Conservation (phyloP, 2,797 vertebrate genomes). For the Molossus molossus region DNA sequence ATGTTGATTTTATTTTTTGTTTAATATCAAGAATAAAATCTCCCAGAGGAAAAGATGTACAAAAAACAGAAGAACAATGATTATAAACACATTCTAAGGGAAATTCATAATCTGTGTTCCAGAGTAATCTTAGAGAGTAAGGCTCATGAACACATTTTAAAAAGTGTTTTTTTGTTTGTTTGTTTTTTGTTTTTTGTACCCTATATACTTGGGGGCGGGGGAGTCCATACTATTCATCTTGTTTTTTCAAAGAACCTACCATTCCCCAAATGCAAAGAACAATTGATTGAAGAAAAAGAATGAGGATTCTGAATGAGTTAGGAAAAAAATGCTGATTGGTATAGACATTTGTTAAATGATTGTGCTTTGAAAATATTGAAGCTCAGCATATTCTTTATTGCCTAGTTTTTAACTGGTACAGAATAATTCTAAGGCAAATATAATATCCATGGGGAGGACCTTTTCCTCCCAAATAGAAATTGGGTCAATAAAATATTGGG, state of each 20-base stretch:
- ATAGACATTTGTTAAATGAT: background rate
- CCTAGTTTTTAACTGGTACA: background rate
- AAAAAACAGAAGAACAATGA: background rate
- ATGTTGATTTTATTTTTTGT: background rate
- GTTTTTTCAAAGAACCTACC: background rate
- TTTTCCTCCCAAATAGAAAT: background rate
- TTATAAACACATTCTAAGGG: slow-evolving; percentile 15
- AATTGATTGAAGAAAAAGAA: slow-evolving; percentile 9
- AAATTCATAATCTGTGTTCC: background rate
- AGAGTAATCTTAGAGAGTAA: background rate
- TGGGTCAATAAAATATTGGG: background rate
- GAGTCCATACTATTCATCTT: background rate
- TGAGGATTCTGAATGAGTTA: background rate
- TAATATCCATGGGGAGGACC: background rate
- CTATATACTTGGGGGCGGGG: background rate
- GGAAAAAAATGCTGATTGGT: background rate
- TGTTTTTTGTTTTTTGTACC: background rate
- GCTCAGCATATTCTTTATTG: background rate
- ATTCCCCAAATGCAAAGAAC: background rate
- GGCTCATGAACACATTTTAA: background rate
- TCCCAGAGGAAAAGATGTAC: background rate
- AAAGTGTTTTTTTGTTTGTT: background rate
- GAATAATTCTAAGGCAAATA: background rate
- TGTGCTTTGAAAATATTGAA: background rate
- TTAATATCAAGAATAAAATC: background rate